Base-by-base conservation (phyloP, 1,140 invertebrate genomes). In the Diorhabda sublineata region DNA sequence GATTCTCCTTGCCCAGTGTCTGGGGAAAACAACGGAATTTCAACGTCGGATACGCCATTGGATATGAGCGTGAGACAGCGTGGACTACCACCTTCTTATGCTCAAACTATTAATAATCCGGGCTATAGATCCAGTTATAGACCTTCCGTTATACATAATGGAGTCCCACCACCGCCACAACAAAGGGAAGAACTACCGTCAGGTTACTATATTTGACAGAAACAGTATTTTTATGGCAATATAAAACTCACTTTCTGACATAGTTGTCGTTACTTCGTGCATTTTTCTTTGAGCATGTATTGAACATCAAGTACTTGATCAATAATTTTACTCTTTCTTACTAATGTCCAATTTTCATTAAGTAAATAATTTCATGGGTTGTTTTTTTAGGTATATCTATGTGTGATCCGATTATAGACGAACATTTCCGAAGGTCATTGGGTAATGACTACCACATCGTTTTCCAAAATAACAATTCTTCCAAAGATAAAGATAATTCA, bases 381-480 rank as follows among this genome's bases (percentile, higher is more conserved):
- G 11, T 11, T 45, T 7, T 81, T 79, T 7, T 80, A 89, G 88
- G 87, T 74, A 85, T 88, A 77, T 87, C 88, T 3, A 87, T 88
- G 85, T 88, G 90, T 78, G 94, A 97, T 83, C 92, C 93, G 7
- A 92, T 93, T 47, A 97, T 98, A 78, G 95, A 98, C 81, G 96
- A 98, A 79, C 96, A 98, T 82, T 98, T 98, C 82, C 86, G 95
- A 65, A 88, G 95, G 70, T 97, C 95, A 4, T 84, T 98, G 66
- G 95, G 95, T 58, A 91, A 93, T 73, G 89, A 94, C 76, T 97
- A 98, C 83, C 89, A 91, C 73, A 88, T 87, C 52, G 84, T 94
- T 64, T 93, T 93, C 80, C 71, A 77, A 44, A 79, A 77, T 69
- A 81, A 78, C 69, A 78, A 78, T 66, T 62, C 70, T 57, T 82